Conservation (phyloP, 2,797 vertebrate genomes). For the Micrastur ruficollis region DNA sequence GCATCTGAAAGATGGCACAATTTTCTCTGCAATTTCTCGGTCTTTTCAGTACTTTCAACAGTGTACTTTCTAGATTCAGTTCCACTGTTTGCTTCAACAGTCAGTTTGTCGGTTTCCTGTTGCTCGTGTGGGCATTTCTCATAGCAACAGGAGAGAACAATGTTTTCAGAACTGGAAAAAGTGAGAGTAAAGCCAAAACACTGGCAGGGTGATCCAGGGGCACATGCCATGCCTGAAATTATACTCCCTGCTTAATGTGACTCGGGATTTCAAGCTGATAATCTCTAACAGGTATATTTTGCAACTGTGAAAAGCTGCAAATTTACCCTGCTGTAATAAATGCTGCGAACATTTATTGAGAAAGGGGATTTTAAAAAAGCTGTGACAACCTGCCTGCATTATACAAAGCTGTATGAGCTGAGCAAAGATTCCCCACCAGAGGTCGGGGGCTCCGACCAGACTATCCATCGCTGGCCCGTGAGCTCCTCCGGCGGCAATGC, state of each 20-base stretch:
- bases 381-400: fast-evolving
- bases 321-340: not conserved
- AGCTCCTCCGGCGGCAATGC: conserved; percentile 20
- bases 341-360: fast-evolving
- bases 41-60: not conserved
- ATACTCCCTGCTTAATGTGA: not conserved
- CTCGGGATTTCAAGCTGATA: not conserved
- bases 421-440: not conserved
- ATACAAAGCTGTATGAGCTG: fast-evolving
- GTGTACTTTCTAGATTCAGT: not conserved
- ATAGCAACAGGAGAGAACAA: not conserved
- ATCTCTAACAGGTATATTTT: not conserved
- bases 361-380: not conserved
- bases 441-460: conserved; percentile 21
- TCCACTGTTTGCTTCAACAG: not conserved
- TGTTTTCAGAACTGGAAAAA: conserved; percentile 19
- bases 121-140: not conserved
- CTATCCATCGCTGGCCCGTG: not conserved
- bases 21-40: not conserved
- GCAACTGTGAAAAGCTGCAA: not conserved
- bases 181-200: not conserved
- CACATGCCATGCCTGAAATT: not conserved
- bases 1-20: not conserved
- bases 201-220: not conserved
- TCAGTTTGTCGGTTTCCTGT: conserved; percentile 23